A percentile compares a stretch with the other conserved stretches of the same genome.
These are phyloP conservation scores for Platorchestia sp. DNA, from an alignment of 1,140 invertebrate species.

Conservation along the genomic window DNA sequence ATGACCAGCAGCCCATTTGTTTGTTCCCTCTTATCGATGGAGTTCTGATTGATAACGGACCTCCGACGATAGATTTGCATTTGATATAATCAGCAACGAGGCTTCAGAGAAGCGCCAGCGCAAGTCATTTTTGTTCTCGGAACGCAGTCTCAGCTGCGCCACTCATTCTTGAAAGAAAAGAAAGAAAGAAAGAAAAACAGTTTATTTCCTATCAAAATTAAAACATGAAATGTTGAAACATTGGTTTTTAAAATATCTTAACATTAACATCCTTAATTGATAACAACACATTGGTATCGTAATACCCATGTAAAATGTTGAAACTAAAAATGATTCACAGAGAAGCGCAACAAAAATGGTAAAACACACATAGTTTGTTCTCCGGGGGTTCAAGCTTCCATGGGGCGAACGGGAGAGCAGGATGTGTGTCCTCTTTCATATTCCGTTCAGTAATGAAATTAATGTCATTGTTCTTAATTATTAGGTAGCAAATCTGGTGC, in stretches of 20 bases:
- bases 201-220: too few species aligned
- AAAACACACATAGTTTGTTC: background rate
- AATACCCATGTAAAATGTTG: too few species aligned
- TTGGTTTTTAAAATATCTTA: too few species aligned
- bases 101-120: background rate
- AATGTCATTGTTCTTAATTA: background rate
- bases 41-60: background rate
- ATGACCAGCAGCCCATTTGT: background rate
- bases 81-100: background rate
- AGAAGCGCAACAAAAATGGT: too few species aligned
- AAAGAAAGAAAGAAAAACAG: too few species aligned
- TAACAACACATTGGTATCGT: too few species aligned
- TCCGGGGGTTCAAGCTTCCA: background rate
- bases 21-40: background rate
- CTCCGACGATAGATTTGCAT: background rate
- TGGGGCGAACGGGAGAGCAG: background rate
- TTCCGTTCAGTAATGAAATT: background rate
- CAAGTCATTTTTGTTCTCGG: background rate
- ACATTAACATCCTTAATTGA: too few species aligned
- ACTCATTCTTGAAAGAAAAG: background rate
- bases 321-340: too few species aligned
- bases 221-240: too few species aligned
- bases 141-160: background rate
- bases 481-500: background rate
- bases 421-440: background rate